phyloP scores from a whole-genome alignment of 2,888 invertebrate genomes.

The Cataglyphis livida region DNA sequence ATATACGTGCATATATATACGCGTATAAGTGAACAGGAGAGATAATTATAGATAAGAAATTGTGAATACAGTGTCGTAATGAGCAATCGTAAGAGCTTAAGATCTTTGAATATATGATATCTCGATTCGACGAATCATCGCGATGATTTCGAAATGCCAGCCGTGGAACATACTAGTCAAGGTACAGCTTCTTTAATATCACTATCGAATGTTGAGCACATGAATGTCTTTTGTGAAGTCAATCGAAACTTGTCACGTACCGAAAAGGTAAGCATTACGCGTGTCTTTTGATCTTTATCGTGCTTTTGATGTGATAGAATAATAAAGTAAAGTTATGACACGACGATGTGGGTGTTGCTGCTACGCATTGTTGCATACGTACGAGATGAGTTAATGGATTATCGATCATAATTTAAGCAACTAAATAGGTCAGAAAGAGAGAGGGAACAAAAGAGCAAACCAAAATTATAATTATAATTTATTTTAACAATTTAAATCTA shows the following conservation, averaged over 20 bases:
- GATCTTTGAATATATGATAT: conserved; percentile 61
- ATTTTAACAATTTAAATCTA: background rate
- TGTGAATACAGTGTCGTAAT: conserved; percentile 49
- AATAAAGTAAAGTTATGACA: conserved; percentile 50
- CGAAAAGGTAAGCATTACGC: conserved; percentile 17
- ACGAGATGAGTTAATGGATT: conserved; percentile 11
- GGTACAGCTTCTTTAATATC: conserved; percentile 57
- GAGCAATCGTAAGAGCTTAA: conserved; percentile 55
- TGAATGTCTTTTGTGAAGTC: conserved; percentile 51
- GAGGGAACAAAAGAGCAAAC: background rate
- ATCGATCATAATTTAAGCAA: conserved; percentile 21
- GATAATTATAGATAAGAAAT: conserved; percentile 48
- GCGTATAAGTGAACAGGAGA: background rate
- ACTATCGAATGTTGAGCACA: conserved; percentile 37
- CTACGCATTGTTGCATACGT: background rate
- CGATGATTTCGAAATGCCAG: conserved; percentile 65
- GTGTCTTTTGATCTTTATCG: conserved; percentile 34
- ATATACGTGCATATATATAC: background rate
- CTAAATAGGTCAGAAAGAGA: background rate
- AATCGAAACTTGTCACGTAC: conserved; percentile 45
- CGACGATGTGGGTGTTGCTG: conserved; percentile 20
- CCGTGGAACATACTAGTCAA: conserved; percentile 8
- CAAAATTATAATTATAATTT: background rate
- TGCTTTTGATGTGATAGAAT: conserved; percentile 31
- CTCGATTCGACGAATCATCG: conserved; percentile 66